Evolutionary conservation across 2,797 vertebrate genomes (phyloP).

Genomic region (Cryptoblepharus egeriae): DNA sequence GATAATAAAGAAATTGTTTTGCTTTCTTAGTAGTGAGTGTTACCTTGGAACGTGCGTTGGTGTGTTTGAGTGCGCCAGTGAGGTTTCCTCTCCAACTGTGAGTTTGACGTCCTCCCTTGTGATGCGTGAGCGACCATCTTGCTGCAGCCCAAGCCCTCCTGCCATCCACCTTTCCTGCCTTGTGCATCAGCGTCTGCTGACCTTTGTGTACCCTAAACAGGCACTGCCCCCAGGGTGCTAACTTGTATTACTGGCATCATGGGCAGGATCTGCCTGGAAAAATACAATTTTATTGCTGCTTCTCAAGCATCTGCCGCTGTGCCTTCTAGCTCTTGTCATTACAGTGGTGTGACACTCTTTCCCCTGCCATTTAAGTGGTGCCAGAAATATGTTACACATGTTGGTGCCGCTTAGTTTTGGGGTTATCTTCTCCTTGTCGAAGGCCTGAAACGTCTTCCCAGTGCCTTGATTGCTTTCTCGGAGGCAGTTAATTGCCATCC

Average conservation of each 20-base stretch:
- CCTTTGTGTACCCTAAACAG: slow-evolving; percentile 46
- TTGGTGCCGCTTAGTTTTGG: slow-evolving; percentile 8
- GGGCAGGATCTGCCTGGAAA: slow-evolving; percentile 52
- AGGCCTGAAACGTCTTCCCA: slow-evolving; percentile 29
- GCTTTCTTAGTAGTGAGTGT: too few species aligned
- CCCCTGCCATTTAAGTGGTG: slow-evolving; percentile 70
- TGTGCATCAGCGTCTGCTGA: slow-evolving; percentile 35
- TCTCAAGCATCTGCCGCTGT: slow-evolving; percentile 61
- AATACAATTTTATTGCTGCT: slow-evolving; percentile 32
- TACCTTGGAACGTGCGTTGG: too few species aligned
- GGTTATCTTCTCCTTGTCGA: slow-evolving; percentile 24
- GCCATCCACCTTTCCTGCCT: neutral
- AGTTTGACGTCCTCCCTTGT: too few species aligned
- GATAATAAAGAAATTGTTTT: too few species aligned
- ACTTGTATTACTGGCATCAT: slow-evolving; percentile 34
- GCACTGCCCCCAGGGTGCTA: slow-evolving; percentile 40
- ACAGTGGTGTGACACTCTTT: slow-evolving; percentile 56
- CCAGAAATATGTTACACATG: slow-evolving; percentile 61
- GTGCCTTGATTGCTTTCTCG: slow-evolving; percentile 52
- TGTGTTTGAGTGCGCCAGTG: too few species aligned
- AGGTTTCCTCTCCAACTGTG: too few species aligned
- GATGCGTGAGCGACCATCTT: neutral
- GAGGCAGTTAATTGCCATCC: slow-evolving; percentile 31
- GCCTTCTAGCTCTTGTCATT: slow-evolving; percentile 51
- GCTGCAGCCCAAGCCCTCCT: neutral